Base-by-base conservation (phyloP, 2,888 invertebrate genomes). In the Operophtera brumata region DNA sequence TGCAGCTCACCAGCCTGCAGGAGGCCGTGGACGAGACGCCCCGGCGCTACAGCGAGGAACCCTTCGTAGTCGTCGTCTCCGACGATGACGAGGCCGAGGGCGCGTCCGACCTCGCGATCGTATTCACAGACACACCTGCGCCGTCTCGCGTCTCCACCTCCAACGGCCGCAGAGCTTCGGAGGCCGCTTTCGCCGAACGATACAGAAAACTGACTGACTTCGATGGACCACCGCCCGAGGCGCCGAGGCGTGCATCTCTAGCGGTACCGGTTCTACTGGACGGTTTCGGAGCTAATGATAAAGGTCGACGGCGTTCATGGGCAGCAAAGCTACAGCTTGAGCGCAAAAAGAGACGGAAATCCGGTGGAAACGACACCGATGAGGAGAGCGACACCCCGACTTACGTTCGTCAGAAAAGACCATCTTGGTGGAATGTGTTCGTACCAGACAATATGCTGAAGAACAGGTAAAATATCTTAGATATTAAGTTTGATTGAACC, bases 361-460 rank as follows among this genome's bases (percentile, higher is more conserved):
- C 91, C 5, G 86, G 91, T 9, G 78, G 81, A 59, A 78, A 80
- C 69, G 85, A 87, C 61, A 85, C 86, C 14, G 89, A 91, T 54
- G 83, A 84, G 44, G 88, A 85, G 70, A 78, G 73, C 61, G 88
- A 88, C 58, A 77, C 77, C 66, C 90, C 78, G 6, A 80, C 70
- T 59, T 92, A 90, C 73, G 86, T 90, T 35, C 86, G 94, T 26
- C 93, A 95, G 80, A 96, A 96, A 79, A 91, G 96, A 59, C 94
- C 94, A 35, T 96, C 96, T 35, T 96, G 96, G 96, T 96, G 96
- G 96, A 96, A 96, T 80, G 95, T 96, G 62, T 96, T 96, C 78
- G 94, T 94, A 41, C 94, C 95, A 45, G 96, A 96, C 70, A 94
- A 93, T 73, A 92, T 92, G 91, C 90, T 92, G 57, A 93, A 92